These are phyloP conservation scores for Galeruca laticollis DNA, from an alignment of 2,888 invertebrate genomes.

Conservation along the genomic window DNA sequence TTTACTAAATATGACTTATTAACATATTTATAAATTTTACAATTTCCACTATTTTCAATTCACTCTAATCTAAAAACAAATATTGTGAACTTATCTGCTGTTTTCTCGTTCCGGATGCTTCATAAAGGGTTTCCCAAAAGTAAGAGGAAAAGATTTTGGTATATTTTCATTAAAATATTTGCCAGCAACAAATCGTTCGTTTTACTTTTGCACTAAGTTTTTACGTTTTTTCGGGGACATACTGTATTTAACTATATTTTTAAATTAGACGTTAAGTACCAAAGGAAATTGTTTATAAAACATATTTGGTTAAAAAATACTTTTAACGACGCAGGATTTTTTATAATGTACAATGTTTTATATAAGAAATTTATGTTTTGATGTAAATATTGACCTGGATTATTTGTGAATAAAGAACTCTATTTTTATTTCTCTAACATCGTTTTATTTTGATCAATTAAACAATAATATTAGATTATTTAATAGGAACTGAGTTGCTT, in stretches of 20 bases:
- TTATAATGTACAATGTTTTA: background rate
- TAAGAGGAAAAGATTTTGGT: too few relatives aligned
- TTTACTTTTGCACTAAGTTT: too few relatives aligned
- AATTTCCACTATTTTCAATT: too few relatives aligned
- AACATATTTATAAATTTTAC: too few relatives aligned
- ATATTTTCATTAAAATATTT: too few relatives aligned
- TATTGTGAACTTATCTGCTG: too few relatives aligned
- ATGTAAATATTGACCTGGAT: constrained; percentile 6
- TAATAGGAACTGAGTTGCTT: too few relatives aligned
- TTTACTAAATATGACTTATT: background rate
- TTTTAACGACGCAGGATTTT: background rate
- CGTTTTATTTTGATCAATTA: background rate
- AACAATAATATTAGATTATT: too few relatives aligned
- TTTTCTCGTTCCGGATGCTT: too few relatives aligned
- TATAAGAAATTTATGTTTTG: background rate
- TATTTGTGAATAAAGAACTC: constrained; percentile 17
- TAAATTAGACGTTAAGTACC: background rate
- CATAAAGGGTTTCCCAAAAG: too few relatives aligned
- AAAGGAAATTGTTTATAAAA: background rate
- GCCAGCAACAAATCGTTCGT: too few relatives aligned
- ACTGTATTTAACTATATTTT: background rate
- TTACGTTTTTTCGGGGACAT: background rate
- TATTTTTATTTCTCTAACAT: constrained; percentile 9
- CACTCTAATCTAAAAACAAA: too few relatives aligned
- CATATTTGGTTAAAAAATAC: background rate